Percentiles rank a stretch among this genome's conserved stretches.
Evolutionary conservation across 2,888 invertebrate genomes (phyloP).

Genomic region (Eutolmus rufibarbis): DNA sequence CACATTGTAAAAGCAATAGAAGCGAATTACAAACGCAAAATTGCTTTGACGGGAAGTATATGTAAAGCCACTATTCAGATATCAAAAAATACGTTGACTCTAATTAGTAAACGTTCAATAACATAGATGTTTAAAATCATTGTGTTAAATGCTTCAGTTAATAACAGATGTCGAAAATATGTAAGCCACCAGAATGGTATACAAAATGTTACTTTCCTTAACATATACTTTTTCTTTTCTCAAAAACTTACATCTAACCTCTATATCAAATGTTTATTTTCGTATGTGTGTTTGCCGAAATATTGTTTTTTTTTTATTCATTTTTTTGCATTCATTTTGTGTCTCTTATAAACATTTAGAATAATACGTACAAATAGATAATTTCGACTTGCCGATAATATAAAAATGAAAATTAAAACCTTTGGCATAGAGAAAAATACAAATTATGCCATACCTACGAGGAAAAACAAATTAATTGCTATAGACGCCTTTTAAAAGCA

Average conservation of each 20-base stretch:
- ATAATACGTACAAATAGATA: conserved; percentile 34
- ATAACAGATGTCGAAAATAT: neutral
- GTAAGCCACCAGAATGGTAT: conserved; percentile 32
- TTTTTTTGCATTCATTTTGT: neutral
- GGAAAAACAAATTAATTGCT: conserved; percentile 6
- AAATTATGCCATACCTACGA: neutral
- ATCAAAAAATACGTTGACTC: neutral
- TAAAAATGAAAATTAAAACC: neutral
- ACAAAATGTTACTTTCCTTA: conserved; percentile 26
- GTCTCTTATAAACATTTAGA: conserved; percentile 27
- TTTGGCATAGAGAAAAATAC: conserved; percentile 22
- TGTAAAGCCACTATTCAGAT: neutral
- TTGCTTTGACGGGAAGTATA: neutral
- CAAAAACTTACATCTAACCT: conserved; percentile 31
- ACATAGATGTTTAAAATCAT: neutral
- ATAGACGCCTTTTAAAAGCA: conserved; percentile 37
- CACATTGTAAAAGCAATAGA: neutral
- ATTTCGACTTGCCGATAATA: conserved; percentile 13
- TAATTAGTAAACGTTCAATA: neutral
- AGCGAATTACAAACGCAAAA: neutral
- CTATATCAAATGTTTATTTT: conserved; percentile 37
- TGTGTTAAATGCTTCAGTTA: neutral
- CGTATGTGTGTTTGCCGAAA: conserved; percentile 32
- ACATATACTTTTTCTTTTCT: conserved; percentile 18
- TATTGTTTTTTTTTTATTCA: conserved; percentile 15